Evolutionary conservation across 2,797 vertebrate species (phyloP).

Genomic region (Phoeniculus purpureus): DNA sequence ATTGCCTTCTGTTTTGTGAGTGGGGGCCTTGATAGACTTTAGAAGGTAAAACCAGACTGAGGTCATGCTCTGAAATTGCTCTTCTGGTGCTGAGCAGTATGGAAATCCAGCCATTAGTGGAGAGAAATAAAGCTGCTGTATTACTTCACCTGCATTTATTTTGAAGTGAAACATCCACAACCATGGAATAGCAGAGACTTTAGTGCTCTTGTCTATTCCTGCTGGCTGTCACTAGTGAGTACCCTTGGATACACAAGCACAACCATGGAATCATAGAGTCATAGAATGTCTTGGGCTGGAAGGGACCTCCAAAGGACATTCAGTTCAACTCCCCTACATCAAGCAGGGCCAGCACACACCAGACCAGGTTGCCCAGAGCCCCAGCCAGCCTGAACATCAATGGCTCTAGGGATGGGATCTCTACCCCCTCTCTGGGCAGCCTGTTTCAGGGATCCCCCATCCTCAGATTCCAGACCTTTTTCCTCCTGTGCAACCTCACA

Average conservation of each 20-base stretch:
- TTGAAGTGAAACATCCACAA: neutral
- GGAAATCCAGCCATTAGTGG: neutral
- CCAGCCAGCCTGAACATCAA: no score
- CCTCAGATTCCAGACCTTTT: no score
- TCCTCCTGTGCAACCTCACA: no score
- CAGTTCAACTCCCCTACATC: no score
- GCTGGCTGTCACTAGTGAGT: accelerated
- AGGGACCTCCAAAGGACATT: no score
- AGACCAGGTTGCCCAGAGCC: no score
- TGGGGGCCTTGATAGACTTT: neutral
- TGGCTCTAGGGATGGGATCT: no score
- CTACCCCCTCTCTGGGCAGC: no score
- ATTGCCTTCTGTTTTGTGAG: neutral
- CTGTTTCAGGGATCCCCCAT: no score
- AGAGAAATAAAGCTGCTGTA: neutral
- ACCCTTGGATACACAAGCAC: accelerated
- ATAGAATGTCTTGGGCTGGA: no score
- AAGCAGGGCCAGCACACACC: no score
- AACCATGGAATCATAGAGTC: no score
- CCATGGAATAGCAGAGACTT: accelerated
- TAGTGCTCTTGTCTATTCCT: neutral
- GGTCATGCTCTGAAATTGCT: neutral
- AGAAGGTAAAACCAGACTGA: neutral
- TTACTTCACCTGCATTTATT: neutral
- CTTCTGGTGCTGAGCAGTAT: neutral